These are phyloP conservation scores for Mamestra configurata DNA, from an alignment of 1,140 invertebrate genomes.

Conservation along the genomic window DNA sequence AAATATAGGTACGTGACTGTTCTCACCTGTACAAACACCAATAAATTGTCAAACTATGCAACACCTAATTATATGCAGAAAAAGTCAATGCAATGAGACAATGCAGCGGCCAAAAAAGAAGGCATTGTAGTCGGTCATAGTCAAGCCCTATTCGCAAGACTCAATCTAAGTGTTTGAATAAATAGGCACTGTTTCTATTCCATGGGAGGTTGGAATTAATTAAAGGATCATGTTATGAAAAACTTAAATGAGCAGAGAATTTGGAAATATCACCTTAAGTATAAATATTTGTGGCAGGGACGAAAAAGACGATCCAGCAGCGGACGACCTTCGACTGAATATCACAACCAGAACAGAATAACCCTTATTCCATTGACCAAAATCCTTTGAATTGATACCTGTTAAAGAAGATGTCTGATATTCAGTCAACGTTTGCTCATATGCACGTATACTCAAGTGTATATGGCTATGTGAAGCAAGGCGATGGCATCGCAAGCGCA, in stretches of 20 bases:
- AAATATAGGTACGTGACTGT: not conserved
- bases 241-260: too few relatives aligned
- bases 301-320: too few relatives aligned
- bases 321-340: too few relatives aligned
- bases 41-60: slow-evolving; percentile 38
- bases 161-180: not conserved
- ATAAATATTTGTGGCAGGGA: too few relatives aligned
- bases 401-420: not conserved
- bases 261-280: too few relatives aligned
- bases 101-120: slow-evolving; percentile 36
- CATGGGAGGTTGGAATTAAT: too few relatives aligned
- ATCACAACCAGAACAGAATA: not conserved
- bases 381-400: not conserved
- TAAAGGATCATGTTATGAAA: not conserved
- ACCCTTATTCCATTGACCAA: too few relatives aligned
- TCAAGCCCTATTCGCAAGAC: slow-evolving; percentile 10
- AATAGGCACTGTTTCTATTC: not conserved
- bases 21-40: slow-evolving; percentile 36
- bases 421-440: not conserved
- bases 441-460: slow-evolving; percentile 1
- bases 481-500: slow-evolving; percentile 52
- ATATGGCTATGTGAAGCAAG: slow-evolving; percentile 55
- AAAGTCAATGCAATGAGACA: slow-evolving; percentile 40
- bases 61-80: slow-evolving; percentile 14
- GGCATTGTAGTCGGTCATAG: slow-evolving; percentile 37